Conservation (phyloP, 2,888 invertebrate genomes). For the Ommatoiulus sabulosus region DNA sequence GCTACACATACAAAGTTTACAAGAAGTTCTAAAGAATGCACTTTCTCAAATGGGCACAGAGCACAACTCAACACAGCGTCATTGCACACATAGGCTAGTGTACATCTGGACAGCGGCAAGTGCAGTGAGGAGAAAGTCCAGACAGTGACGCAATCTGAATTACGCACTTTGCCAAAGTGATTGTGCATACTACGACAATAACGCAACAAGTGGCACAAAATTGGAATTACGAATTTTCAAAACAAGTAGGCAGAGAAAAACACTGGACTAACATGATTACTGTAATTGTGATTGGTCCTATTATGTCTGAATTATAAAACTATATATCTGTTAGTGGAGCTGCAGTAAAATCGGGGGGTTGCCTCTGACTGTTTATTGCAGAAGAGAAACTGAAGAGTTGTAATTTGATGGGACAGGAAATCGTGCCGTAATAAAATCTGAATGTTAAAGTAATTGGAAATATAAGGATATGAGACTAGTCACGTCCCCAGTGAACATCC, state of each 20-base stretch:
- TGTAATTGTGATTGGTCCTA: constrained; percentile 19
- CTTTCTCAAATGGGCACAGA: background rate
- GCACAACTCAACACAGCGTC: background rate
- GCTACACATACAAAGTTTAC: background rate
- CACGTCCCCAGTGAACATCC: background rate
- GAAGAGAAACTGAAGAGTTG: background rate
- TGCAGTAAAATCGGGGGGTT: background rate
- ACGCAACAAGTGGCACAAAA: background rate
- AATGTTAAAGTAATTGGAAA: constrained; percentile 4
- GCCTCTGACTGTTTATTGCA: background rate
- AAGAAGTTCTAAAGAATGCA: background rate
- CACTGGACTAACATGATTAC: background rate
- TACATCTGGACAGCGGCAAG: too few species aligned
- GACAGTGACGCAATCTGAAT: background rate
- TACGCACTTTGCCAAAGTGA: background rate
- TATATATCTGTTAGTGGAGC: background rate
- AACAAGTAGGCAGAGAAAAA: background rate
- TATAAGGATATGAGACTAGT: background rate
- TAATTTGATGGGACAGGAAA: background rate
- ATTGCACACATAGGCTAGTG: too few species aligned
- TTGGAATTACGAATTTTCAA: background rate
- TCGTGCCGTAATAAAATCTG: constrained; percentile 9
- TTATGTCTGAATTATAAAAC: too few species aligned
- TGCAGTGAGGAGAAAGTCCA: too few species aligned
- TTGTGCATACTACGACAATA: background rate